Evolutionary conservation across 2,888 invertebrate species (phyloP).

Genomic region (Drosophila nr. perissopoda): DNA sequence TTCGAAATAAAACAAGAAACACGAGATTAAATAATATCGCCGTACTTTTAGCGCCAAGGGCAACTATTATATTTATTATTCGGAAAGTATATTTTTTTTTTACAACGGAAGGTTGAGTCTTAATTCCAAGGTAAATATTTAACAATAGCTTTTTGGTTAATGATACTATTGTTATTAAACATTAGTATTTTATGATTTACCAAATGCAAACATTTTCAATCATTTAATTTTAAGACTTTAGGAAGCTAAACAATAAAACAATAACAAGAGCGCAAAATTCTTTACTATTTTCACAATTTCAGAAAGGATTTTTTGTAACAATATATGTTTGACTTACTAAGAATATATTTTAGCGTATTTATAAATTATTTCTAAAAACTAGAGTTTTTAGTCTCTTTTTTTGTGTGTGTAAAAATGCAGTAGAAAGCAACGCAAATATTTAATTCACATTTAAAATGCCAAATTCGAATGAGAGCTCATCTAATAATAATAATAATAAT

Average conservation of each 20-base stretch:
- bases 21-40: background rate
- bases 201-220: background rate
- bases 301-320: background rate
- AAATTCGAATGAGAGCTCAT: slow-evolving; percentile 5
- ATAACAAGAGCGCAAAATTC: background rate
- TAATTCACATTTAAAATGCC: background rate
- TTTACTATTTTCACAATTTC: background rate
- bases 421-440: background rate
- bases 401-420: background rate
- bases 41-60: background rate
- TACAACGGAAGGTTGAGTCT: background rate
- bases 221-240: background rate
- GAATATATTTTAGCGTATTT: no score
- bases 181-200: background rate
- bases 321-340: background rate
- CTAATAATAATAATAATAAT: background rate
- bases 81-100: background rate
- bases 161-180: background rate
- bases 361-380: background rate
- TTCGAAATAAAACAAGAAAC: background rate
- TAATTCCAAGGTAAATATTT: background rate
- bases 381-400: background rate
- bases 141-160: background rate
- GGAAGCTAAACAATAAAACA: background rate
- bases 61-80: background rate